Conservation (phyloP, 2,113 vertebrate species). For the Oryctolagus cuniculus region mOryCun1.1 NC_091441.1:94058001-94058500, state of each 20-base stretch:
- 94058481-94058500: background rate
- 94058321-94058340: background rate
- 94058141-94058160: background rate
- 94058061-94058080: background rate
- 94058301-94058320: background rate
- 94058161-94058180: background rate
- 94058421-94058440: background rate
- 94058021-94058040: background rate
- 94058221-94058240: background rate
- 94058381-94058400: background rate
- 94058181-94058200: slow-evolving; percentile 25
- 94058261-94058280: background rate
- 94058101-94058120: background rate
- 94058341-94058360: background rate
- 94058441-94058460: background rate
- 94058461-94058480: background rate
- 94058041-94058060: background rate
- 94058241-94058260: slow-evolving; percentile 4
- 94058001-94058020: background rate
- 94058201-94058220: background rate
- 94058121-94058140: background rate
- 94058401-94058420: background rate
- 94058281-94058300: background rate
- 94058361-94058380: background rate
- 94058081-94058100: background rate